Conservation (phyloP, 1,140 invertebrate species). For the Ditylenchus dipsaci region DNA sequence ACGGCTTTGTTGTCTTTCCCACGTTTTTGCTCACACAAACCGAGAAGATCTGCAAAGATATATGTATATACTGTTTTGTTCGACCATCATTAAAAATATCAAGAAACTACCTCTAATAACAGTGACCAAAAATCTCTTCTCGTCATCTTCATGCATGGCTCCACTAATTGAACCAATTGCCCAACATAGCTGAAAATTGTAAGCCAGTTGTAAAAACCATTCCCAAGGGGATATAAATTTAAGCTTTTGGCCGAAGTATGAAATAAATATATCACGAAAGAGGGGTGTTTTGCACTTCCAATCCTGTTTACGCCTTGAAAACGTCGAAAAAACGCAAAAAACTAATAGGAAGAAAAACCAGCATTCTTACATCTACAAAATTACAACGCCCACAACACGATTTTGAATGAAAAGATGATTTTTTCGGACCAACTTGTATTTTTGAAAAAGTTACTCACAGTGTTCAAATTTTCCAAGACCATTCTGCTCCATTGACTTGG, state of each 20-base stretch:
- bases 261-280: too few species aligned
- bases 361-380: too few species aligned
- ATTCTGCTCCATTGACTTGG: slow-evolving; percentile 96
- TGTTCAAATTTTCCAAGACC: slow-evolving; percentile 99
- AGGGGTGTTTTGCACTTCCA: too few species aligned
- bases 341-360: too few species aligned
- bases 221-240: too few species aligned
- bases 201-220: neutral
- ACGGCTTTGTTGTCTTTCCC: slow-evolving; percentile 99
- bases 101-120: slow-evolving; percentile 75
- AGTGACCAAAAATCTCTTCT: slow-evolving; percentile 96
- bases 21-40: slow-evolving; percentile 96
- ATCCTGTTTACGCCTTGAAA: too few species aligned
- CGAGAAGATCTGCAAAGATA: slow-evolving; percentile 73
- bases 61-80: neutral
- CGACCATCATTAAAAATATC: neutral
- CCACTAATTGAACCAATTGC: slow-evolving; percentile 99
- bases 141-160: slow-evolving; percentile 97
- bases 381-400: too few species aligned
- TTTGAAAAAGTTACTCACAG: slow-evolving; percentile 15
- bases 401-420: too few species aligned
- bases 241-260: too few species aligned
- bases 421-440: too few species aligned
- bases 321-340: too few species aligned
- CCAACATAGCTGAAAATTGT: slow-evolving; percentile 77